Base-by-base conservation (phyloP, 1,140 invertebrate genomes). In the Saccostrea echinata region DNA sequence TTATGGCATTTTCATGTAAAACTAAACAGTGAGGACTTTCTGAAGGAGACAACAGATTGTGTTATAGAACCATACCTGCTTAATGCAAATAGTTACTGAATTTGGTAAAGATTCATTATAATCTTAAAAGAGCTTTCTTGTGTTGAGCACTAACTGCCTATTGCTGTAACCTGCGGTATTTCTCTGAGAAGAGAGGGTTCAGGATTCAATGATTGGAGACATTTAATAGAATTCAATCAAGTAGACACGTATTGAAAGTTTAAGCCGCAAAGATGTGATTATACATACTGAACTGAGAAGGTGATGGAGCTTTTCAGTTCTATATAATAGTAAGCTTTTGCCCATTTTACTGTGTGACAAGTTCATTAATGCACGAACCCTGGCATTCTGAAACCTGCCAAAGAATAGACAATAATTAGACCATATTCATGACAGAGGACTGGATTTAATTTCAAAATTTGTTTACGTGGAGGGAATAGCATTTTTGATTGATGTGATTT, bases 151-250 rank as follows among this genome's bases (percentile, higher is more conserved):
- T 76, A 30, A 18, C 68, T 76, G 68, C 68, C 9, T 76, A 76
- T 76, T 30, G 68, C 24, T 33, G 68, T 76, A 76, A 76, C 6
- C 24, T 30, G 68, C 27, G 68, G 68, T 30, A 76, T 76, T 76
- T 76, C 21, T 21, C 21, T 35, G 30, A 33, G 68, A 9, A 30
- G 27, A 68, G 27, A 68, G 64, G 68, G 55, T 18, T 16, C 18
- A 9, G 24, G 68, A 33, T 76, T 76, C 68, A 76, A 76, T 76
- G 68, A 33, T 76, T 33, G 68, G 68, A 76, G 68, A 76, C 68
- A 76, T 76, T 76, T 76, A 76, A 76, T 76, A 30, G 68, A 76
- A 76, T 76, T 76, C 68, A 76, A 76, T 76, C 68, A 76, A 76
- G 68, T 76, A 76, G 24, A 76, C 68, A 76, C 27, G 24, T 30